Percentiles rank a stretch among this genome's conserved stretches.
phyloP scores from a whole-genome alignment of 2,113 vertebrate species.

The Chaenogobius annularis region DNA sequence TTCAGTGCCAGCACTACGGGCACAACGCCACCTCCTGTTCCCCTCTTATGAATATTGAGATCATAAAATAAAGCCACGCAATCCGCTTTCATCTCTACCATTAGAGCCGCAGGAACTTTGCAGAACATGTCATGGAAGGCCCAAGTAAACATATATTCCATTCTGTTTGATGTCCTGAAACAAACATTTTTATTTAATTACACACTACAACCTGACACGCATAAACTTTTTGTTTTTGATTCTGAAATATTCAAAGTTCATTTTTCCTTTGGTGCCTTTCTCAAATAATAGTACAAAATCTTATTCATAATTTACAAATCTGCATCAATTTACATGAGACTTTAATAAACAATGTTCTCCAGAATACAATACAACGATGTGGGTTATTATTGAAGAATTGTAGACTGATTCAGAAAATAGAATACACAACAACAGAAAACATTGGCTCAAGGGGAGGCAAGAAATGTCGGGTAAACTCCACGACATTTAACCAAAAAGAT shows the following conservation, averaged over 20 bases:
- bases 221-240: background rate
- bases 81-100: slow-evolving; percentile 4
- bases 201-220: background rate
- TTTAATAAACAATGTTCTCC: background rate
- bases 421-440: background rate
- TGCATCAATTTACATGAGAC: slow-evolving; percentile 1
- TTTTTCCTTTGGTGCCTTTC: background rate
- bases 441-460: background rate
- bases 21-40: background rate
- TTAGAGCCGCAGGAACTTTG: background rate
- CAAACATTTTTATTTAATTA: background rate
- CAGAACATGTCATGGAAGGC: background rate
- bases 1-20: background rate
- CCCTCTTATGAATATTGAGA: slow-evolving; percentile 8
- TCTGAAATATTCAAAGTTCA: background rate
- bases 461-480: background rate
- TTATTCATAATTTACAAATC: background rate
- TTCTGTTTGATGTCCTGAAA: slow-evolving; percentile 1
- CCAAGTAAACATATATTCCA: background rate
- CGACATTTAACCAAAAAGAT: background rate
- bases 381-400: background rate
- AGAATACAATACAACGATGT: background rate
- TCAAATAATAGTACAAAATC: background rate
- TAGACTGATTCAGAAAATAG: background rate
- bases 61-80: background rate